Evolutionary conservation across 2,113 vertebrate genomes (phyloP).

Genomic region (Chauna torquata): DNA sequence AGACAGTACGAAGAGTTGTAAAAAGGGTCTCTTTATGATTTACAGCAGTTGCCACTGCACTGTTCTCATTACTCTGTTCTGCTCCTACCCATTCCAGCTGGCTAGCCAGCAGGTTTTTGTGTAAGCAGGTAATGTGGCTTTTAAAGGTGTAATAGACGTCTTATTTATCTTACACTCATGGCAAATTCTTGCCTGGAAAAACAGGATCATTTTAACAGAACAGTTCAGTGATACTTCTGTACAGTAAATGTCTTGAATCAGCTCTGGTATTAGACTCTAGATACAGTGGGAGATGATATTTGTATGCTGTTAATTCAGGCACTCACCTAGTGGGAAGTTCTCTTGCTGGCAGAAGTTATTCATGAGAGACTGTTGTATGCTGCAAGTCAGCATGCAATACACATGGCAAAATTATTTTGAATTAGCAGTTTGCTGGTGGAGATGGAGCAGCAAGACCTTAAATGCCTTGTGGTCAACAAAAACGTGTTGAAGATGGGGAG

Average conservation of each 20-base stretch:
- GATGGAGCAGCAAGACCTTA: neutral
- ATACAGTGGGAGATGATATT: neutral
- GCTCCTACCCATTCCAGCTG: neutral
- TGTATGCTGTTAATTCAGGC: neutral
- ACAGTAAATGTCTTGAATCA: neutral
- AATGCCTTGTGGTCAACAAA: neutral
- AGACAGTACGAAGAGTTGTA: neutral
- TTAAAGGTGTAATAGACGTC: neutral
- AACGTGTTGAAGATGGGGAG: neutral
- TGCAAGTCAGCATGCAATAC: neutral
- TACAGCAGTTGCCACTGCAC: neutral
- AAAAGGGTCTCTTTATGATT: neutral
- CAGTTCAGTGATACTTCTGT: neutral
- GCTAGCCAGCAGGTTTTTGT: neutral
- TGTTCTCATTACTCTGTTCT: neutral
- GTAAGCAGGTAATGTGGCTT: neutral
- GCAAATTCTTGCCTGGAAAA: neutral
- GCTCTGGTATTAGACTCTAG: neutral
- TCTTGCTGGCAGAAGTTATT: neutral
- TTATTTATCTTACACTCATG: neutral
- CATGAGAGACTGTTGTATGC: neutral
- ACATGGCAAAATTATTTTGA: neutral
- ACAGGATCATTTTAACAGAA: neutral
- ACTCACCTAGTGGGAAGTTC: neutral
- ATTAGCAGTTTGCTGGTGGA: neutral